These are phyloP conservation scores for Aricia agestis DNA, from an alignment of 1,140 invertebrate genomes.

Conservation along the genomic window DNA sequence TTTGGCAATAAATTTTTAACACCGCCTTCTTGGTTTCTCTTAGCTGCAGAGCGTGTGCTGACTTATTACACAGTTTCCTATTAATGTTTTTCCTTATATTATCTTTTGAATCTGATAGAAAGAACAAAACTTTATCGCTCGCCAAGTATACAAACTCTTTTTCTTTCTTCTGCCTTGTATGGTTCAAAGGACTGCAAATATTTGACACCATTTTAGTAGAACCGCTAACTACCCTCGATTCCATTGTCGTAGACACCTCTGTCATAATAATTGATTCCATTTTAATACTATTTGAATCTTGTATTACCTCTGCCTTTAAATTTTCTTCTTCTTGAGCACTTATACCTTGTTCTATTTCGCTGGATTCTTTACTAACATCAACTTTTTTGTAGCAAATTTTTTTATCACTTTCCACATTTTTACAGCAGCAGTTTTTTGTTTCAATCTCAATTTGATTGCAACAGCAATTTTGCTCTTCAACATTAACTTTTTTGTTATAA, in stretches of 20 bases:
- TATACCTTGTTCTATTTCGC: not conserved
- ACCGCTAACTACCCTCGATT: not conserved
- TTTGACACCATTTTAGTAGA: not conserved
- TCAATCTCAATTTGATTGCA: not conserved
- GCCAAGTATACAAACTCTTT: not conserved
- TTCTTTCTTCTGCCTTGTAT: not conserved
- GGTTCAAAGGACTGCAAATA: not conserved
- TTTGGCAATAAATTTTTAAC: conserved; percentile 55
- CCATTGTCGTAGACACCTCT: not conserved
- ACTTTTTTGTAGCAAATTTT: not conserved
- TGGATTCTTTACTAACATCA: not conserved
- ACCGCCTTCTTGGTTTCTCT: conserved; percentile 59
- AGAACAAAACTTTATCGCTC: conserved; percentile 4
- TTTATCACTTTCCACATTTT: not conserved
- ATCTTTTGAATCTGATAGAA: conserved; percentile 4
- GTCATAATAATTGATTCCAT: not conserved
- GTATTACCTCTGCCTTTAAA: conserved; percentile 29
- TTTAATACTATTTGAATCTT: conserved; percentile 26
- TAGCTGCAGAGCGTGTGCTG: conserved; percentile 47
- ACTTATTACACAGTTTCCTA: conserved; percentile 2
- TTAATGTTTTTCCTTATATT: not conserved
- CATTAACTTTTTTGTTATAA: conserved; percentile 8
- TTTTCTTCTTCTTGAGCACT: not conserved
- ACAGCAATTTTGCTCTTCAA: not conserved
- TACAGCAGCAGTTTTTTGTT: not conserved